Conservation (phyloP, 2,888 invertebrate genomes). For the Crossocerus cetratus region DNA sequence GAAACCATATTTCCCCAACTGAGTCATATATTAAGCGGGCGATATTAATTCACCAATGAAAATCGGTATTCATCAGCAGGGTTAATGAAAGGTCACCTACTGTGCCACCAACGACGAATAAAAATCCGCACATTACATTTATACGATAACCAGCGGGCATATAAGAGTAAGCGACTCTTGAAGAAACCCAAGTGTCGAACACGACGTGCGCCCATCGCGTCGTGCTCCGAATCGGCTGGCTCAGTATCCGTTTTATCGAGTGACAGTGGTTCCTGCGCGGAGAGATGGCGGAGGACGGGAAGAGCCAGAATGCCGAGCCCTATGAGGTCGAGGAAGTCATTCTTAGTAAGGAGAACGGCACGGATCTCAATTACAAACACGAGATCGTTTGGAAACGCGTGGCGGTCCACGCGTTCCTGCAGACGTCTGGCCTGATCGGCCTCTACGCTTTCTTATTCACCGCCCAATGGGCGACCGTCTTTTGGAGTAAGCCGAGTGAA, state of each 20-base stretch:
- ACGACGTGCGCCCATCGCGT: too few species aligned
- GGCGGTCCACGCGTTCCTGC: constrained; percentile 8
- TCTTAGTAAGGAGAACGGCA: constrained; percentile 7
- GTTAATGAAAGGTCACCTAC: too few species aligned
- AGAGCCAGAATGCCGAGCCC: not conserved
- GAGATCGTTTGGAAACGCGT: constrained; percentile 12
- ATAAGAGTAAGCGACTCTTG: not conserved
- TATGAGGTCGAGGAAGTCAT: constrained; percentile 22
- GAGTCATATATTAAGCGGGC: too few species aligned
- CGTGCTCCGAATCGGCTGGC: too few species aligned
- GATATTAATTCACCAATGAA: too few species aligned
- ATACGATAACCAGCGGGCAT: not conserved
- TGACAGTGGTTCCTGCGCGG: not conserved
- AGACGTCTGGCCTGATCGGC: constrained; percentile 30
- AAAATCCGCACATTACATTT: not conserved
- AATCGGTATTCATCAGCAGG: too few species aligned
- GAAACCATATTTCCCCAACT: too few species aligned
- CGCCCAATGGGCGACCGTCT: constrained; percentile 33
- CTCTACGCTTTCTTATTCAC: constrained; percentile 29
- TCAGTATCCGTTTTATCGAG: not conserved
- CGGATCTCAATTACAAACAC: constrained; percentile 45
- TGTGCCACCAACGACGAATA: too few species aligned
- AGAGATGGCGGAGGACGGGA: constrained; percentile 21
- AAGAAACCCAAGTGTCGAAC: not conserved
- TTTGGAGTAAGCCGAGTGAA: constrained; percentile 45